Evolutionary conservation across 2,888 invertebrate species (phyloP).

Genomic region (Sesia apiformis): DNA sequence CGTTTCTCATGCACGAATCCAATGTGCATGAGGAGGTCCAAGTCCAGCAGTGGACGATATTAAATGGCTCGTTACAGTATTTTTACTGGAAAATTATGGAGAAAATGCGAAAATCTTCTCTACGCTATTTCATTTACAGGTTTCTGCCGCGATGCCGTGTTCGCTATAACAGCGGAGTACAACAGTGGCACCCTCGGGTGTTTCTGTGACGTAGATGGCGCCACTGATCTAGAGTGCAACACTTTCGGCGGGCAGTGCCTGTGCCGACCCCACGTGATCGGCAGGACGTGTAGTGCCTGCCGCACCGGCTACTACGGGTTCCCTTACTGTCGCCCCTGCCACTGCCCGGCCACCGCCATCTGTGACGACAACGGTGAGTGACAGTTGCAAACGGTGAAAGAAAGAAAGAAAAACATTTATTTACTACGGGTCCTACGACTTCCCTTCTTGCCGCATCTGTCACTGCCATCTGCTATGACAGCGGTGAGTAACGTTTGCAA

Average conservation of each 20-base stretch:
- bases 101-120: too few relatives aligned
- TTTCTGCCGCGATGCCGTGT: conserved; percentile 93
- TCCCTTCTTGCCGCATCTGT: too few relatives aligned
- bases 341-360: conserved; percentile 87
- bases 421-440: too few relatives aligned
- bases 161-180: conserved; percentile 95
- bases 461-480: too few relatives aligned
- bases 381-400: too few relatives aligned
- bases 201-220: conserved; percentile 91
- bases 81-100: too few relatives aligned
- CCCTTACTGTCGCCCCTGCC: conserved; percentile 92
- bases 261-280: conserved; percentile 94
- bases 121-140: conserved; percentile 47
- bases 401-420: too few relatives aligned
- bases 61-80: too few relatives aligned
- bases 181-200: conserved; percentile 95
- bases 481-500: too few relatives aligned
- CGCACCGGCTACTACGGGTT: conserved; percentile 96
- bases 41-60: too few relatives aligned
- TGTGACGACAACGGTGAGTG: conserved; percentile 79
- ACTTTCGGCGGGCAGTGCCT: conserved; percentile 97
- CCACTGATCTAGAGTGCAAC: conserved; percentile 88
- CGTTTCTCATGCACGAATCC: too few relatives aligned
- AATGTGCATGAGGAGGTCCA: too few relatives aligned
- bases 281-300: conserved; percentile 88